Conservation (phyloP, 2,113 vertebrate genomes). For the Seriola quinqueradiata region DNA sequence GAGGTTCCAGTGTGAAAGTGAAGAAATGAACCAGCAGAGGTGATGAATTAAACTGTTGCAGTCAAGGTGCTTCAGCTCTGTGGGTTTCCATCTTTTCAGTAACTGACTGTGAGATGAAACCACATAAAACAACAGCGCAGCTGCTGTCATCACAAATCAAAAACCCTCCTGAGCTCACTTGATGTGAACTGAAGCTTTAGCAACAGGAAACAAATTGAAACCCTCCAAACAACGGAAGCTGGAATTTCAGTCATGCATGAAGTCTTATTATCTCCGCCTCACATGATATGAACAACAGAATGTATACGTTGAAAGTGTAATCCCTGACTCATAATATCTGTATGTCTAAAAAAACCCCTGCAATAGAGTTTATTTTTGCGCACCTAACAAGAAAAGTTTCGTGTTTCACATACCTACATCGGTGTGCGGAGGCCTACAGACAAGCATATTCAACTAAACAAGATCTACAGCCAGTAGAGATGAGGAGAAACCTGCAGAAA, state of each 20-base stretch:
- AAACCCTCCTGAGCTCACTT: background rate
- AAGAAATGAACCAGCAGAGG: too few relatives aligned
- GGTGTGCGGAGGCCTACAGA: constrained; percentile 1
- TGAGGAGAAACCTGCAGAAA: background rate
- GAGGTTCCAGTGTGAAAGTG: too few relatives aligned
- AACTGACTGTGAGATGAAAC: background rate
- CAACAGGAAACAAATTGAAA: constrained; percentile 71
- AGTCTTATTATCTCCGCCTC: background rate
- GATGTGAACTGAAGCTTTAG: constrained; percentile 1
- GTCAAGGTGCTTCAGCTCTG: background rate
- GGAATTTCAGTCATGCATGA: constrained; percentile 20
- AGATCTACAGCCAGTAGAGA: too few relatives aligned
- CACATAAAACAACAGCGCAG: background rate
- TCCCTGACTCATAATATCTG: background rate
- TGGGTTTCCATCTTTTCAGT: background rate
- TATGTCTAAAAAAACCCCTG: background rate
- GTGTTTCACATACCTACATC: background rate
- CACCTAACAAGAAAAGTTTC: background rate
- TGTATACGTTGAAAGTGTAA: background rate
- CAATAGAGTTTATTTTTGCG: background rate
- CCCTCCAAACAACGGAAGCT: constrained; percentile 56
- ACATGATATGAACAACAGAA: background rate
- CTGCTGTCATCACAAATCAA: background rate
- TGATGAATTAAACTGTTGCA: too few relatives aligned
- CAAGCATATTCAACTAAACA: background rate